phyloP scores from a whole-genome alignment of 2,113 vertebrate species.

The Numenius arquata region DNA sequence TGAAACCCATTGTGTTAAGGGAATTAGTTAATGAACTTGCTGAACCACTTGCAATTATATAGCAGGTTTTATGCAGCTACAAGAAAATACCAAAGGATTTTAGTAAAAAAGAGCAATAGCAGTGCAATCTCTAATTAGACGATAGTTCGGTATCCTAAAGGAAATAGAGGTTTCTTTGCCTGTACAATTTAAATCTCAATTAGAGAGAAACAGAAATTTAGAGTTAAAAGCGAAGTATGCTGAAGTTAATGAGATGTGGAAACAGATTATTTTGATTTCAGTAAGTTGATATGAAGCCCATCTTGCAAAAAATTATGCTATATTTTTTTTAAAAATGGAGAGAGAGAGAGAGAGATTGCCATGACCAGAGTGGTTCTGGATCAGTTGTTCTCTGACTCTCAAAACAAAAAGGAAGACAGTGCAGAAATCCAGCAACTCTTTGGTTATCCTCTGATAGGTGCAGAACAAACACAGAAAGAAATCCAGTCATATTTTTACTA shows the following conservation, averaged over 20 bases:
- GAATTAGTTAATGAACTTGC: background rate
- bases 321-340: background rate
- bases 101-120: background rate
- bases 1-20: background rate
- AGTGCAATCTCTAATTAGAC: slow-evolving; percentile 8
- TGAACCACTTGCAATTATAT: background rate
- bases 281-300: background rate
- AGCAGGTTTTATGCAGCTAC: background rate
- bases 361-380: background rate
- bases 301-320: background rate
- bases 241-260: background rate
- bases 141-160: background rate
- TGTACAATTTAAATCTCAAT: background rate
- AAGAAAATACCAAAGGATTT: background rate
- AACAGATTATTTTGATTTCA: background rate
- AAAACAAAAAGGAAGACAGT: background rate
- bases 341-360: background rate
- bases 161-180: background rate
- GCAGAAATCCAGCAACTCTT: background rate
- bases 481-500: background rate
- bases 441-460: background rate
- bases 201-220: background rate
- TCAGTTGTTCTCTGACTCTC: background rate
- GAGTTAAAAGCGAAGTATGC: background rate
- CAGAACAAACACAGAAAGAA: background rate